These are phyloP conservation scores for Sinohyriopsis cumingii DNA, from an alignment of 2,888 invertebrate genomes.

Conservation along the genomic window DNA sequence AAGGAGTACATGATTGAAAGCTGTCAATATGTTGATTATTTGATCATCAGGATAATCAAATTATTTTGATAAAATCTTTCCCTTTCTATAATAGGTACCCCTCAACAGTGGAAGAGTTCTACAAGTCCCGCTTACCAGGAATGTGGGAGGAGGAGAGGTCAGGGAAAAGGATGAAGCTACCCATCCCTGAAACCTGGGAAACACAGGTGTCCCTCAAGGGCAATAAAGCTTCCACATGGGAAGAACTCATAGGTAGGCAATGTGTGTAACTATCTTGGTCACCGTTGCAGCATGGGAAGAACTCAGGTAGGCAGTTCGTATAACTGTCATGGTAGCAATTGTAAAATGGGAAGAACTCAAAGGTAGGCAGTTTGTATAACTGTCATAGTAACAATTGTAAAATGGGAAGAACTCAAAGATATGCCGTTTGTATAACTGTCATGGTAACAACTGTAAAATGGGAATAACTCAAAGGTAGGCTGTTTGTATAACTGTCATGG, in stretches of 20 bases:
- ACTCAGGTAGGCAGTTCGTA: background rate
- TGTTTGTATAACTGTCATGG: no score
- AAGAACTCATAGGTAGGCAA: slow-evolving; percentile 70
- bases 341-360: no score
- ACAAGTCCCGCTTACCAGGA: slow-evolving; percentile 68
- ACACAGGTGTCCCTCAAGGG: slow-evolving; percentile 73
- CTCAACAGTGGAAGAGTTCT: slow-evolving; percentile 67
- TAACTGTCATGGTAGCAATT: no score
- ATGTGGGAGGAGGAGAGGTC: slow-evolving; percentile 69
- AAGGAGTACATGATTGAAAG: no score
- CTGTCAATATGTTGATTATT: no score
- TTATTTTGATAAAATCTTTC: no score
- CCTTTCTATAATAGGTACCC: slow-evolving; percentile 69
- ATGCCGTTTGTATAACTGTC: background rate
- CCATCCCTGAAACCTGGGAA: slow-evolving; percentile 74
- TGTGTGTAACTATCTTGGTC: background rate
- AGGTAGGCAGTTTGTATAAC: no score
- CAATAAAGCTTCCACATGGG: slow-evolving; percentile 73
- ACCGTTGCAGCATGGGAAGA: background rate
- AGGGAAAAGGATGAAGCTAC: slow-evolving; percentile 74
- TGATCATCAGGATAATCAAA: no score
- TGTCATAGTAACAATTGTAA: background rate
- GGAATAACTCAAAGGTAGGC: no score
- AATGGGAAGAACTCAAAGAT: background rate
- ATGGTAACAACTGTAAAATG: no score